These are phyloP conservation scores for Elephas maximus DNA, from an alignment of 2,113 vertebrate genomes.

Conservation along the genomic window DNA sequence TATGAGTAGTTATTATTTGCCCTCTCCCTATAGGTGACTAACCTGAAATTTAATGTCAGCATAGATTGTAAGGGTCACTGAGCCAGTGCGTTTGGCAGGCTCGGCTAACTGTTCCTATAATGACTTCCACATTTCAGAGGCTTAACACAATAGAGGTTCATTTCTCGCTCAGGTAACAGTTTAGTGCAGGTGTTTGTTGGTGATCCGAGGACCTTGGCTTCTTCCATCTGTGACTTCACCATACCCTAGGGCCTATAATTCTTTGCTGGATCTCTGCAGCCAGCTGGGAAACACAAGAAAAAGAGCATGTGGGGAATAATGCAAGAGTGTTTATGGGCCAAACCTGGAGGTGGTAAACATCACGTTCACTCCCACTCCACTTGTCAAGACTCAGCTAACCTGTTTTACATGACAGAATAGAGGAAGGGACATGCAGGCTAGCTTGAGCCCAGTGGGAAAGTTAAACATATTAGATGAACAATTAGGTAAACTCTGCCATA, in stretches of 20 bases:
- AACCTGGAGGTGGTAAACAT: not conserved
- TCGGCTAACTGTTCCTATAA: not conserved
- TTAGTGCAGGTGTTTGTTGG: not conserved
- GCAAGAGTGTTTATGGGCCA: not conserved
- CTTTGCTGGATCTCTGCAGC: not conserved
- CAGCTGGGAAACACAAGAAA: not conserved
- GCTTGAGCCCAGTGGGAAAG: not conserved
- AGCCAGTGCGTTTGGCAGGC: not conserved
- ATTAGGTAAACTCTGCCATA: not conserved
- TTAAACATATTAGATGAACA: not conserved
- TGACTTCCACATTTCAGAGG: not conserved
- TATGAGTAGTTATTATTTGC: not conserved
- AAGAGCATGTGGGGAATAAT: not conserved
- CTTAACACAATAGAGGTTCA: not conserved
- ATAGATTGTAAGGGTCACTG: not conserved
- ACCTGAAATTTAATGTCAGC: not conserved
- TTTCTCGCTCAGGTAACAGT: not conserved
- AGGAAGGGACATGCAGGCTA: not conserved
- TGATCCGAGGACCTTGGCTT: not conserved
- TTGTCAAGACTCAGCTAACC: not conserved
- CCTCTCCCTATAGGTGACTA: not conserved
- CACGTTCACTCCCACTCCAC: not conserved
- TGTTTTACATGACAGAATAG: not conserved
- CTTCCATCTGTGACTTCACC: slow-evolving; percentile 43
- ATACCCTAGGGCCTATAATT: not conserved